Conservation (phyloP, 2,888 invertebrate species). For the Cryptus armator region DNA sequence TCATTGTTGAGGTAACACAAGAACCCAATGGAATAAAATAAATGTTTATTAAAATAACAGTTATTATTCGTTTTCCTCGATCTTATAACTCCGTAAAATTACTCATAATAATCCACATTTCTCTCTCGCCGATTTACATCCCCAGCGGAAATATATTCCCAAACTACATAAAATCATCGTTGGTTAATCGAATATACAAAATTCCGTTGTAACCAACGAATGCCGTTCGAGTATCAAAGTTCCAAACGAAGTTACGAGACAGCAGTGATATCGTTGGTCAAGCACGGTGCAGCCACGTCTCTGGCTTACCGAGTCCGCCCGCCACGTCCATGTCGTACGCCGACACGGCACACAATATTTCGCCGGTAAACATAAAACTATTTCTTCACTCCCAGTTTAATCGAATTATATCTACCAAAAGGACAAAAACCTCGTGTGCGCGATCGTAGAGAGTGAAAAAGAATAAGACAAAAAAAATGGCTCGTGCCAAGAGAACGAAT, state of each 20-base stretch:
- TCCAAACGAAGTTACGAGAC: background rate
- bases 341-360: constrained; percentile 25
- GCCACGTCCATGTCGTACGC: constrained; percentile 75
- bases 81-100: background rate
- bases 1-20: background rate
- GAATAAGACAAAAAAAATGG: constrained; percentile 18
- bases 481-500: constrained; percentile 40
- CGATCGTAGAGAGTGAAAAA: background rate
- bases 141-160: background rate
- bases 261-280: constrained; percentile 13
- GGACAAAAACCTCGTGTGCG: background rate
- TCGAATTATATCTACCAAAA: background rate
- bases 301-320: constrained; percentile 30
- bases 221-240: background rate
- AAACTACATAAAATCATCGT: background rate
- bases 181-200: background rate
- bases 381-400: background rate
- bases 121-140: background rate
- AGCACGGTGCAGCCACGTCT: constrained; percentile 53
- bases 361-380: constrained; percentile 66
- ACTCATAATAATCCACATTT: background rate
- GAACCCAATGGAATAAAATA: background rate
- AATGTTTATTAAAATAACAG: no score
- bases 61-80: background rate
- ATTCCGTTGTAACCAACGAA: constrained; percentile 26